phyloP scores from a whole-genome alignment of 1,140 invertebrate genomes.

The Coenobita brevimanus region DNA sequence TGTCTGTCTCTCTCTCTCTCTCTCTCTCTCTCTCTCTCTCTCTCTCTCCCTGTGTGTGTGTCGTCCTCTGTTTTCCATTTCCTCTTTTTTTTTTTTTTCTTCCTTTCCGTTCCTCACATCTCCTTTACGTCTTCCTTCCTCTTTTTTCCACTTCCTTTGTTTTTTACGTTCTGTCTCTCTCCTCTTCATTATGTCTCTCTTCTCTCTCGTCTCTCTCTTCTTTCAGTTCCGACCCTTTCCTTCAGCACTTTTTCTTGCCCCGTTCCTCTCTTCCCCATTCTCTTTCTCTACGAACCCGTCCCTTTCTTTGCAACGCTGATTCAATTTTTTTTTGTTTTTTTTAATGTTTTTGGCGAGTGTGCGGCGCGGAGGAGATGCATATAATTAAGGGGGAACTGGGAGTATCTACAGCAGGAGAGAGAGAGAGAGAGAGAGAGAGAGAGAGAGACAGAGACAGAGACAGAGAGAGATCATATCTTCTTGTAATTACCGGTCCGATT shows the following conservation, averaged over 20 bases:
- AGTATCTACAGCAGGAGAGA: neutral
- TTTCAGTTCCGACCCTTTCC: too few species aligned
- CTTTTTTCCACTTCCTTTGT: neutral
- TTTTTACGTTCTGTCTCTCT: too few species aligned
- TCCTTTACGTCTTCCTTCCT: neutral
- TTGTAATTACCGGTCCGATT: too few species aligned
- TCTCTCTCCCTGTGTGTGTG: neutral
- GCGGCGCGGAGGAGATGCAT: constrained; percentile 24
- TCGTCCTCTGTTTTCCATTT: neutral
- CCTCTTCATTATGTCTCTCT: too few species aligned
- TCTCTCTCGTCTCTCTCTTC: too few species aligned
- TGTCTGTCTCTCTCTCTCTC: neutral
- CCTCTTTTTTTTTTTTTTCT: neutral
- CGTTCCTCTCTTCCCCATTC: too few species aligned
- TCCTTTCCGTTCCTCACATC: neutral
- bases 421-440: neutral
- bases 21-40: neutral
- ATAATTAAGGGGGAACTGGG: constrained; percentile 24
- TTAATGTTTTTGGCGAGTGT: neutral
- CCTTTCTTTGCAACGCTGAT: neutral
- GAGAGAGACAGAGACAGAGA: neutral
- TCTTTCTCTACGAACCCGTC: too few species aligned
- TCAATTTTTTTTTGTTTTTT: constrained; percentile 1
- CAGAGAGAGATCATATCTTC: neutral
- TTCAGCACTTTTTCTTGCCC: too few species aligned